These are phyloP conservation scores for Cantharis flavilabris DNA, from an alignment of 2,888 invertebrate genomes.

Conservation along the genomic window DNA sequence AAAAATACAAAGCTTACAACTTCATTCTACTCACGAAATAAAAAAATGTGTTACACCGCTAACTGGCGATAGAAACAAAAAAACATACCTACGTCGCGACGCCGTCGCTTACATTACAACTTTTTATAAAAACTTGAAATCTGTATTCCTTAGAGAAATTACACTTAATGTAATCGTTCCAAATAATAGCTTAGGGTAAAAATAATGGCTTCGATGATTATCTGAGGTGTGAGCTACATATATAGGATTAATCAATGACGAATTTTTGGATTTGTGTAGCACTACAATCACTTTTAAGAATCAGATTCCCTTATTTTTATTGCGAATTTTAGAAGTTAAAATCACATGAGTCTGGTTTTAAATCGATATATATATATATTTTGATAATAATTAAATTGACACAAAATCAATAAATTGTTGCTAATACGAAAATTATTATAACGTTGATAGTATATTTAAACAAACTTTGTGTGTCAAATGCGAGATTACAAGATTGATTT, in stretches of 20 bases:
- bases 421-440: no score
- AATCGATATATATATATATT: no score
- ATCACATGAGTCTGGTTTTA: no score
- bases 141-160: background rate
- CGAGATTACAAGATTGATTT: background rate
- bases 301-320: no score
- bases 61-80: background rate
- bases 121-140: background rate
- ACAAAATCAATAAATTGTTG: no score
- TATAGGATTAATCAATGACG: background rate
- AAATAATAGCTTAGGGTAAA: background rate
- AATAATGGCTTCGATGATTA: background rate
- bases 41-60: background rate
- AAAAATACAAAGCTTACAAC: background rate
- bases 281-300: no score
- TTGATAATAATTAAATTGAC: no score
- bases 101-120: background rate
- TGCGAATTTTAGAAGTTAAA: no score
- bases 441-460: no score
- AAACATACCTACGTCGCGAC: background rate
- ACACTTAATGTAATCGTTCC: background rate
- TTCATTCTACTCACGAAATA: background rate
- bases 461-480: no score
- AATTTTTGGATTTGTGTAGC: background rate
- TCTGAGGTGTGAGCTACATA: background rate